Conservation (phyloP, 2,888 invertebrate species). For the Stenchaetothrips biformis region DNA sequence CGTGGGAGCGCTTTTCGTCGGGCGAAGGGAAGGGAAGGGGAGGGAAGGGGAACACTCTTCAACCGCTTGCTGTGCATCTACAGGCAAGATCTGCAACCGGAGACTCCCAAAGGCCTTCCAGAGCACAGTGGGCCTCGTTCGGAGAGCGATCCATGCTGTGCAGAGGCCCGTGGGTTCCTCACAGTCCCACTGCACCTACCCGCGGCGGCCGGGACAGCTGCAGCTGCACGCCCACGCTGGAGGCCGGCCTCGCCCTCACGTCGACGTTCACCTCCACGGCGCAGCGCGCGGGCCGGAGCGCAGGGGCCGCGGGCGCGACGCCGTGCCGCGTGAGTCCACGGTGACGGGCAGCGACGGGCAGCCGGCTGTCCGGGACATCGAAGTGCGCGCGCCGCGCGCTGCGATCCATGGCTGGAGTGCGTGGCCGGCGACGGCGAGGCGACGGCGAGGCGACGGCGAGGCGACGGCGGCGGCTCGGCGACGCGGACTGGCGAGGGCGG, state of each 20-base stretch:
- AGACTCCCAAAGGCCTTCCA: too few relatives aligned
- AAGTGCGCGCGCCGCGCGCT: too few relatives aligned
- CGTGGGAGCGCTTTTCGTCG: too few relatives aligned
- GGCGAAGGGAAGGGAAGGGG: too few relatives aligned
- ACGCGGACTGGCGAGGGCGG: neutral
- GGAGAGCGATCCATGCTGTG: too few relatives aligned
- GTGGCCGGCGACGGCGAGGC: neutral
- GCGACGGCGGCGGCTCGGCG: neutral
- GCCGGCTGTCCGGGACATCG: too few relatives aligned
- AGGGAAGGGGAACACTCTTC: too few relatives aligned
- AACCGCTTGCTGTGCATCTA: too few relatives aligned
- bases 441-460: neutral
- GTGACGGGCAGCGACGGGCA: too few relatives aligned
- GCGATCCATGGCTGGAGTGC: too few relatives aligned
- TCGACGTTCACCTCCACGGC: conserved; percentile 8
- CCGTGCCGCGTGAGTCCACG: neutral
- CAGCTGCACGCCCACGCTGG: neutral
- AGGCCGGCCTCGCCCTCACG: neutral
- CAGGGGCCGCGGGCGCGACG: neutral
- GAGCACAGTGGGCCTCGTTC: too few relatives aligned
- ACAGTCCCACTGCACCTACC: neutral
- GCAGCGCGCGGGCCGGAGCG: neutral
- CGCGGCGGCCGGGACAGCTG: neutral
- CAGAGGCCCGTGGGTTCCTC: neutral
- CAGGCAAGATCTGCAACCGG: too few relatives aligned